Evolutionary conservation across 2,888 invertebrate genomes (phyloP).

Genomic region (Habrosyne pyritoides): DNA sequence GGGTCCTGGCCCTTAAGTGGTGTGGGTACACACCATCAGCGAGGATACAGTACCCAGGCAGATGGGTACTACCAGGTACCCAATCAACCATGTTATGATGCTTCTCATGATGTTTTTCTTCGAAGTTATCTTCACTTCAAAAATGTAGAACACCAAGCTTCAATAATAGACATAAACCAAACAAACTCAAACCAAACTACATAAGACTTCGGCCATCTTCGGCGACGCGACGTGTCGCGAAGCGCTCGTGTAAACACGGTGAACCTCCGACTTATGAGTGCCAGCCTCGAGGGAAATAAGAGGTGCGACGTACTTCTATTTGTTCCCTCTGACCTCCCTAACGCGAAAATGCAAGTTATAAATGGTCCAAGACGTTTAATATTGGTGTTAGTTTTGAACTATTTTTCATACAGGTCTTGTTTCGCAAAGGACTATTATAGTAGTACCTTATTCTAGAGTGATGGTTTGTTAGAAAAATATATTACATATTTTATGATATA

Average conservation of each 20-base stretch:
- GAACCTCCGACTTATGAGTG: constrained; percentile 44
- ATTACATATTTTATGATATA: too few relatives aligned
- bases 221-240: background rate
- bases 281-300: constrained; percentile 62
- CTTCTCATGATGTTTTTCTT: too few relatives aligned
- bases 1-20: too few relatives aligned
- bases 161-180: background rate
- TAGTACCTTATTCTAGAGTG: background rate
- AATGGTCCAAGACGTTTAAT: constrained; percentile 5
- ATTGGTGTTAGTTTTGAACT: background rate
- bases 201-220: background rate
- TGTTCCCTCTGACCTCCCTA: constrained; percentile 36
- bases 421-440: background rate
- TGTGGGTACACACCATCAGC: too few relatives aligned
- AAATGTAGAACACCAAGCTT: too few relatives aligned
- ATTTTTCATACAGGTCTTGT: background rate
- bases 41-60: too few relatives aligned
- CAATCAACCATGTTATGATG: too few relatives aligned
- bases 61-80: too few relatives aligned
- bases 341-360: constrained; percentile 9
- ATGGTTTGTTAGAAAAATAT: too few relatives aligned
- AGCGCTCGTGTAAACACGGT: constrained; percentile 29
- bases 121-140: too few relatives aligned
- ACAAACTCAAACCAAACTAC: background rate
- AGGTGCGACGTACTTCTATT: constrained; percentile 50